phyloP scores from a whole-genome alignment of 2,797 vertebrate genomes.

The Tapera naevia region DNA sequence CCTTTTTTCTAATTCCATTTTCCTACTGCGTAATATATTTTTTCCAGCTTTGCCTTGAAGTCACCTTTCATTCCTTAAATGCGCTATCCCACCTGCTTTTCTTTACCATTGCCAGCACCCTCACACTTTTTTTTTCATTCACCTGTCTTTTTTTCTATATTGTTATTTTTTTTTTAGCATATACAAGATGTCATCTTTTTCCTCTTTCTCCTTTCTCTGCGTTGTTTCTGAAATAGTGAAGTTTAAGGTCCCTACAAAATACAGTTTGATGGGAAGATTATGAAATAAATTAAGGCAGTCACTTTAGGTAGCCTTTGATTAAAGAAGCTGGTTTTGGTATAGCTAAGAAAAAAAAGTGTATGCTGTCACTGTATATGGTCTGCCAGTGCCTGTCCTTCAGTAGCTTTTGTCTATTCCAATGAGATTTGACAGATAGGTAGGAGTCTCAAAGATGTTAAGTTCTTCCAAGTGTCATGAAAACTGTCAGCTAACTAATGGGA shows the following conservation, averaged over 20 bases:
- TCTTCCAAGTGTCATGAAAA: not conserved
- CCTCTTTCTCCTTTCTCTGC: not conserved
- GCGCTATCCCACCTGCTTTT: not conserved
- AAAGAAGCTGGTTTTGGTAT: not conserved
- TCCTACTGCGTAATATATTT: fast-evolving
- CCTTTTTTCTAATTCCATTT: not conserved
- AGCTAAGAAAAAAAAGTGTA: not conserved
- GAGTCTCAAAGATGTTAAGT: not conserved
- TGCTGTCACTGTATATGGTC: not conserved
- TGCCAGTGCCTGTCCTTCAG: not conserved
- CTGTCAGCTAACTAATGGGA: not conserved
- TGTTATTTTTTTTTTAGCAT: not conserved
- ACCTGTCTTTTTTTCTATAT: not conserved
- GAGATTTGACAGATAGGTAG: not conserved
- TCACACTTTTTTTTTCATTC: not conserved
- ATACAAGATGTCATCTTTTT: not conserved
- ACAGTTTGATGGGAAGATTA: not conserved
- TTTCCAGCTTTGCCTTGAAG: not conserved
- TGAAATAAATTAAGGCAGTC: not conserved
- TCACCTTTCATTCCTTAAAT: not conserved
- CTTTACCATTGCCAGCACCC: not conserved
- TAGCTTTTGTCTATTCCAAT: not conserved
- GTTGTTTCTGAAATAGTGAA: not conserved
- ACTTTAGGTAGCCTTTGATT: not conserved
- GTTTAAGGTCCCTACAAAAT: not conserved